Conservation (phyloP, 2,888 invertebrate genomes). For the Dyspetes luteomarginatus region DNA sequence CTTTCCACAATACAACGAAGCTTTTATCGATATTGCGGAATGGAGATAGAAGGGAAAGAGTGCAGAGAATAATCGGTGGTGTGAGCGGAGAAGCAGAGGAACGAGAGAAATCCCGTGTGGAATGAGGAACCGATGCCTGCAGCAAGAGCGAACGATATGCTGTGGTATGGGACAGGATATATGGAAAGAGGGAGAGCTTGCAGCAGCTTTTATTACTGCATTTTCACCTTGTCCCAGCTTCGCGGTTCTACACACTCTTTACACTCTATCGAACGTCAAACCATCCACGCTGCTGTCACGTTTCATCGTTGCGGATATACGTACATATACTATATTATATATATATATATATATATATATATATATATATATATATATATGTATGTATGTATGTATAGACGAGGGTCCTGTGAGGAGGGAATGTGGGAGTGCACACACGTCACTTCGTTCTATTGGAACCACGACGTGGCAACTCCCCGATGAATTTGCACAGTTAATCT, state of each 20-base stretch:
- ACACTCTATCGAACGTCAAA: conserved; percentile 78
- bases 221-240: conserved; percentile 82
- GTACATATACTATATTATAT: conserved; percentile 8
- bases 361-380: conserved; percentile 1
- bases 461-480: conserved; percentile 59
- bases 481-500: conserved; percentile 61
- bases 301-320: conserved; percentile 53
- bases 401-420: conserved; percentile 42
- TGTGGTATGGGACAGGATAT: conserved; percentile 46
- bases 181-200: conserved; percentile 70
- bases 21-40: conserved; percentile 82
- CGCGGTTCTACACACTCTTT: conserved; percentile 79
- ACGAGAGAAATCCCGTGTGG: conserved; percentile 40
- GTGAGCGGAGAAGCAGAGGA: conserved; percentile 36
- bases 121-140: conserved; percentile 60
- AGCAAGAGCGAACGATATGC: conserved; percentile 52
- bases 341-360: neutral
- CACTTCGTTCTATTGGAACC: conserved; percentile 54
- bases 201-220: conserved; percentile 82
- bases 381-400: neutral
- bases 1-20: conserved; percentile 80
- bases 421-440: conserved; percentile 48
- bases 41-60: conserved; percentile 49
- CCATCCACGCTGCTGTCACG: conserved; percentile 63
- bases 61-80: conserved; percentile 36